These are phyloP conservation scores for Megalopta genalis DNA, from an alignment of 1,140 invertebrate genomes.

Conservation along the genomic window DNA sequence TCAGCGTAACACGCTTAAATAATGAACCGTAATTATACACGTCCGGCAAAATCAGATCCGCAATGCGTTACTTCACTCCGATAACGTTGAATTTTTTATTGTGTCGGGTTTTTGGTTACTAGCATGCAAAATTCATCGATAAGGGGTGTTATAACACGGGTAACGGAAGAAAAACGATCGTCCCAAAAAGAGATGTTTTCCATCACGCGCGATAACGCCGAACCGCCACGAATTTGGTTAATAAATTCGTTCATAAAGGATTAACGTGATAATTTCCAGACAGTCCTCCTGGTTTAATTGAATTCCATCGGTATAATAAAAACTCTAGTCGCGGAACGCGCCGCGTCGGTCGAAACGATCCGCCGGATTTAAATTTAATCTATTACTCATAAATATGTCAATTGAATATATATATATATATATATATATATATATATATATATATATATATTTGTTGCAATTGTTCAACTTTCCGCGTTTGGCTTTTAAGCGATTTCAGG, in stretches of 20 bases:
- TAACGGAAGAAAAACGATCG: not conserved
- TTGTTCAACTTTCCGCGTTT: slow-evolving; percentile 6
- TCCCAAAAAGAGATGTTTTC: not conserved
- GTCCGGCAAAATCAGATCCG: too few species aligned
- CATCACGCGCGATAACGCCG: not conserved
- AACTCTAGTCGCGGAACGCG: not conserved
- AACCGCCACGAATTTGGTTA: not conserved
- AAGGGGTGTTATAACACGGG: too few species aligned
- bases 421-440: too few species aligned
- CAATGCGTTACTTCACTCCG: too few species aligned
- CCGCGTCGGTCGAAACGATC: not conserved
- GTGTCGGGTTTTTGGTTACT: not conserved
- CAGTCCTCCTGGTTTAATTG: not conserved
- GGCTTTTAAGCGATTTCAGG: slow-evolving; percentile 2
- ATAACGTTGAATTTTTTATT: not conserved
- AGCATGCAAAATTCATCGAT: too few species aligned
- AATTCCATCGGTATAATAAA: not conserved
- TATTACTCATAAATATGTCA: slow-evolving; percentile 6
- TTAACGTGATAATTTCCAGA: slow-evolving; percentile 1
- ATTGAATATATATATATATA: not conserved
- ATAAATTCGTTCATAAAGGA: not conserved
- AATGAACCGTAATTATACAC: too few species aligned
- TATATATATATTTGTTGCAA: not conserved
- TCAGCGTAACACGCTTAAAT: not conserved
- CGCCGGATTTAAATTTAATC: not conserved